Percentiles rank a stretch among this genome's conserved stretches.
Conservation (phyloP, 2,888 invertebrate species). For the Drosophila aldrichi region DNA sequence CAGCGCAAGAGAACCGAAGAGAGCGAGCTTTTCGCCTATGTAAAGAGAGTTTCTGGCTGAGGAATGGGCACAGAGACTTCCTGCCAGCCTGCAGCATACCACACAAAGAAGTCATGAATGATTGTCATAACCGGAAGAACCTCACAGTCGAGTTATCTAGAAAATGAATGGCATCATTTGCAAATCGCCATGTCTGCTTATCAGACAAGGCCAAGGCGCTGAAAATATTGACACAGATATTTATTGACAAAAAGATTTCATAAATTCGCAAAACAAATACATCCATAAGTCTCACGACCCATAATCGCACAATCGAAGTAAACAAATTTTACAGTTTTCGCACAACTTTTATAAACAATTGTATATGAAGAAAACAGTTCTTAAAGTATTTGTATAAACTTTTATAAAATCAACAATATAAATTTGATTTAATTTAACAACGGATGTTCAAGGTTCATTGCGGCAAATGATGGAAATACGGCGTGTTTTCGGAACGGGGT, state of each 20-base stretch:
- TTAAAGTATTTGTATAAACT: not conserved
- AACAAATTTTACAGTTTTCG: not conserved
- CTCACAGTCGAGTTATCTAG: slow-evolving; percentile 19
- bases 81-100: not conserved
- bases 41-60: not conserved
- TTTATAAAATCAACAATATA: slow-evolving; percentile 9
- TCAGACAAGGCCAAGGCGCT: slow-evolving; percentile 36
- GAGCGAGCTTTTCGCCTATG: slow-evolving; percentile 43
- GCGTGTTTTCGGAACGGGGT: slow-evolving; percentile 87
- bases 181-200: slow-evolving; percentile 67
- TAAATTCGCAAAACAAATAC: not conserved
- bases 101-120: slow-evolving; percentile 42
- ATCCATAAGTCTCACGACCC: slow-evolving; percentile 12
- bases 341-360: slow-evolving; percentile 3
- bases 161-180: slow-evolving; percentile 71
- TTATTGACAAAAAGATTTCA: slow-evolving; percentile 7
- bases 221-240: slow-evolving; percentile 20
- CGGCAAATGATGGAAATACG: slow-evolving; percentile 94
- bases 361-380: not conserved
- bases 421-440: not conserved
- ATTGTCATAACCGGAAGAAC: slow-evolving; percentile 32
- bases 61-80: slow-evolving; percentile 13
- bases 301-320: not conserved
- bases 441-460: slow-evolving; percentile 87
- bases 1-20: slow-evolving; percentile 64